Conservation (phyloP, 2,797 vertebrate species). For the Liasis olivaceus region DNA sequence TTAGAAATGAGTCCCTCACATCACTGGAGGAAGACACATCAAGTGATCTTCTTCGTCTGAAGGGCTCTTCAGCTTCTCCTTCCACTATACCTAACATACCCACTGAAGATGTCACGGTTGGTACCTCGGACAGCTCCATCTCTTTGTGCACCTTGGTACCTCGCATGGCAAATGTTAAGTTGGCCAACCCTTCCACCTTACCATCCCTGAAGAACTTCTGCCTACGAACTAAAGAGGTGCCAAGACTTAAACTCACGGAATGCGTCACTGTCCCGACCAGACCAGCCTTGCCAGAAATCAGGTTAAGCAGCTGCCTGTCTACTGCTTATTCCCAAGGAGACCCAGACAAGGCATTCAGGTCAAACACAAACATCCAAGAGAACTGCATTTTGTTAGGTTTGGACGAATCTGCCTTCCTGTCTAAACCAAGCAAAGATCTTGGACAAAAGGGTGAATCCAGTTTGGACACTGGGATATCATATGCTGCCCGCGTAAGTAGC, state of each 20-base stretch:
- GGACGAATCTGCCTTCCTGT: slow-evolving; percentile 54
- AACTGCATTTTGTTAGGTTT: background rate
- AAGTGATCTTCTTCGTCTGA: slow-evolving; percentile 67
- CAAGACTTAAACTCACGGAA: slow-evolving; percentile 73
- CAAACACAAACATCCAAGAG: background rate
- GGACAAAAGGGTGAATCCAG: slow-evolving; percentile 44
- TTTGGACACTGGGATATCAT: slow-evolving; percentile 70
- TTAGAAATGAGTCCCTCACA: slow-evolving; percentile 86
- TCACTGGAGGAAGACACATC: slow-evolving; percentile 81
- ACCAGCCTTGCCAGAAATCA: slow-evolving; percentile 67
- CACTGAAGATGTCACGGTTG: slow-evolving; percentile 69
- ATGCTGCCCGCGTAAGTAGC: slow-evolving; percentile 76
- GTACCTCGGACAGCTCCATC: slow-evolving; percentile 73
- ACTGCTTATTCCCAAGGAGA: slow-evolving; percentile 60
- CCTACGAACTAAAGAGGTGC: slow-evolving; percentile 72
- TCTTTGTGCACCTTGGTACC: slow-evolving; percentile 85
- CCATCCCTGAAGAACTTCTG: slow-evolving; percentile 80
- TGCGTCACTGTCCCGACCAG: slow-evolving; percentile 65
- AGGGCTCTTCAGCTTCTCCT: slow-evolving; percentile 73
- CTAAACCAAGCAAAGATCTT: slow-evolving; percentile 62
- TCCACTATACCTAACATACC: slow-evolving; percentile 65
- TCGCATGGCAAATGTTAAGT: slow-evolving; percentile 83
- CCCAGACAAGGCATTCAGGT: slow-evolving; percentile 36
- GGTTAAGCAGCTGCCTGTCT: slow-evolving; percentile 60
- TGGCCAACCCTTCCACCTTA: slow-evolving; percentile 79